Evolutionary conservation across 2,797 vertebrate genomes (phyloP).

Genomic region (Danio jaintianensis): DNA sequence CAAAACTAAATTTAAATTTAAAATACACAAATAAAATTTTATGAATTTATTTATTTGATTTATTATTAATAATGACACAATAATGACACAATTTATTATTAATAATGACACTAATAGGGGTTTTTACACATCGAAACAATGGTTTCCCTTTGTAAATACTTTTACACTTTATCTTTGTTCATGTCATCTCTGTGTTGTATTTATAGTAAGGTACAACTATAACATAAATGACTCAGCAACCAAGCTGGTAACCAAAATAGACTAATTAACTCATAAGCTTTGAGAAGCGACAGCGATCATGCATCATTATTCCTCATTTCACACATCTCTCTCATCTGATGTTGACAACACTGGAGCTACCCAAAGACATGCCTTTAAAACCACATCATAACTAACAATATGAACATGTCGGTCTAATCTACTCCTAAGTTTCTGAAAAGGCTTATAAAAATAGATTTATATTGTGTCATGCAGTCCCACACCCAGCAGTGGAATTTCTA

Average conservation of each 20-base stretch:
- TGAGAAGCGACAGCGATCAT: conserved; percentile 23
- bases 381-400: background rate
- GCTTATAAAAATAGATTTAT: conserved; percentile 58
- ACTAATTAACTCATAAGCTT: no score
- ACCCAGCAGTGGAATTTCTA: background rate
- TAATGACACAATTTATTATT: no score
- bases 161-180: background rate
- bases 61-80: no score
- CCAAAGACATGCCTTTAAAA: background rate
- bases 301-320: conserved; percentile 46
- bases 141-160: background rate
- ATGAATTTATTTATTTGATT: no score
- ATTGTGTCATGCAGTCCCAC: conserved; percentile 15
- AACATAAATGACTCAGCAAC: background rate
- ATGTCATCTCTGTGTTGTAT: background rate
- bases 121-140: no score
- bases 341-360: background rate
- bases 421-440: background rate
- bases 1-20: no score
- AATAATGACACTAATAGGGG: no score
- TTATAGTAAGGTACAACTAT: background rate
- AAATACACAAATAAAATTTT: no score
- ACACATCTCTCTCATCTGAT: conserved; percentile 5
- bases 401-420: background rate
- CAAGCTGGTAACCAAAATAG: no score